Evolutionary conservation across 1,140 invertebrate species (phyloP).

Genomic region (Grapholita molesta): DNA sequence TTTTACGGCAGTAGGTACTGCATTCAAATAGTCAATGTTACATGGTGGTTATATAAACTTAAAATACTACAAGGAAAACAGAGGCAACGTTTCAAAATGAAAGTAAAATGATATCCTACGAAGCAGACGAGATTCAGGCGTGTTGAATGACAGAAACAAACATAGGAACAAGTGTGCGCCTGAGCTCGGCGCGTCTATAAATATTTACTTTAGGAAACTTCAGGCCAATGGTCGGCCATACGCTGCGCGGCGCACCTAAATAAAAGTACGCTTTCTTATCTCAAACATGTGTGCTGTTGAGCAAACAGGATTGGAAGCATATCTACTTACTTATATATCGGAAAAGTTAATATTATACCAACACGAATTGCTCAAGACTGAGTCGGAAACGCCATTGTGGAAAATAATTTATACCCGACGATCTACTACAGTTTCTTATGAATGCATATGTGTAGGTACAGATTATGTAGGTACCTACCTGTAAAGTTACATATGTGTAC

Average conservation of each 20-base stretch:
- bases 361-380: conserved; percentile 8
- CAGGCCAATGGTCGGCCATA: conserved; percentile 67
- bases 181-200: conserved; percentile 63
- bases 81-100: conserved; percentile 12
- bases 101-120: conserved; percentile 36
- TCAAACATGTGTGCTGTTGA: conserved; percentile 59
- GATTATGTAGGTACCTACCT: no score
- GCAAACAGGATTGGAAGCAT: conserved; percentile 45
- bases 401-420: background rate
- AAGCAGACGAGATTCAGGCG: conserved; percentile 38
- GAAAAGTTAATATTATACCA: background rate
- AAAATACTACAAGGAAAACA: background rate
- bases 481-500: no score
- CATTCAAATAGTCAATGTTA: no score
- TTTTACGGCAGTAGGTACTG: no score
- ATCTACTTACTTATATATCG: conserved; percentile 22
- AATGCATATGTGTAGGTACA: no score
- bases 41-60: no score
- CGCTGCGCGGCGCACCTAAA: conserved; percentile 47
- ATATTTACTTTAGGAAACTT: conserved; percentile 75
- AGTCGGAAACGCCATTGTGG: conserved; percentile 3
- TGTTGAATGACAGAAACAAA: conserved; percentile 75
- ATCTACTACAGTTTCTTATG: background rate
- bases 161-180: conserved; percentile 69
- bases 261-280: conserved; percentile 74